These are phyloP conservation scores for Drosophila affinis DNA, from an alignment of 2,888 invertebrate species.

Conservation along the genomic window DNA sequence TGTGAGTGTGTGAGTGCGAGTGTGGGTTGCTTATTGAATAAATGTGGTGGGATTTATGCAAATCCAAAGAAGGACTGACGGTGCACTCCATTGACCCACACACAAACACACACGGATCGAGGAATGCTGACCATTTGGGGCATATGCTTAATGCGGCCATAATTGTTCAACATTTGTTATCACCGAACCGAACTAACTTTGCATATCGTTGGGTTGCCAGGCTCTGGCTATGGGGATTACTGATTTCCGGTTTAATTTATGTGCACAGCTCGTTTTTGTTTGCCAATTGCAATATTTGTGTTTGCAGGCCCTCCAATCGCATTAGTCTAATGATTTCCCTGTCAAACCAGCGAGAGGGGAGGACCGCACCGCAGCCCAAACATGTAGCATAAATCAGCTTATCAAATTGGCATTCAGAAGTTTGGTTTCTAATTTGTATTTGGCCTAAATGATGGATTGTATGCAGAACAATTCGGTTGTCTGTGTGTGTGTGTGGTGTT, in stretches of 20 bases:
- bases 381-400: conserved; percentile 63
- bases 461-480: conserved; percentile 22
- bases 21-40: conserved; percentile 64
- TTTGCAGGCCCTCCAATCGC: conserved; percentile 53
- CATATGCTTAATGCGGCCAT: conserved; percentile 62
- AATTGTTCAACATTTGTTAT: conserved; percentile 73
- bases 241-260: conserved; percentile 28
- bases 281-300: conserved; percentile 49
- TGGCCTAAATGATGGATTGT: conserved; percentile 44
- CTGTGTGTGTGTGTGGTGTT: conserved; percentile 22
- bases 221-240: conserved; percentile 25
- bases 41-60: conserved; percentile 72
- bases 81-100: conserved; percentile 26
- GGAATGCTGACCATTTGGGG: conserved; percentile 44
- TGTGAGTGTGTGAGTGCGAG: neutral
- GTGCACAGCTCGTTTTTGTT: conserved; percentile 36
- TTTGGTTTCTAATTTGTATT: conserved; percentile 50
- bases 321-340: conserved; percentile 74
- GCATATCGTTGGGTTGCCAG: conserved; percentile 28
- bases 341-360: conserved; percentile 34
- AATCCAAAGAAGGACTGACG: conserved; percentile 45
- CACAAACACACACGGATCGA: conserved; percentile 22
- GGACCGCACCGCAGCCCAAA: conserved; percentile 39
- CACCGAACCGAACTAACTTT: conserved; percentile 46
- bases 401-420: conserved; percentile 52